A percentile compares a stretch with the other conserved stretches of the same genome.
Conservation (phyloP, 2,888 invertebrate species). For the Ochropacha duplaris region DNA sequence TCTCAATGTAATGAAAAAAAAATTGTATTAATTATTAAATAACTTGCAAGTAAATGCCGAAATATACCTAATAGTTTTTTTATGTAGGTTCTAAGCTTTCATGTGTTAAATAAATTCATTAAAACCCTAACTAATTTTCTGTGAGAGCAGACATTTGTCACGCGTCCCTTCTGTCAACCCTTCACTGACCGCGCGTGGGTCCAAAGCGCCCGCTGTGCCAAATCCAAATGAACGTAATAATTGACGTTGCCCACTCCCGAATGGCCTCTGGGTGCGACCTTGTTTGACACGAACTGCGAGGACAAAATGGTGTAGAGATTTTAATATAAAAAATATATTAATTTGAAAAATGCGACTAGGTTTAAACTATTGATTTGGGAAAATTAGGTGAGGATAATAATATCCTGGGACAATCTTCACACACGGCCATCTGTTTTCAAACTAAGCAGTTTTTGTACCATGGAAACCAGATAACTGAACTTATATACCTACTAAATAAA, state of each 20-base stretch:
- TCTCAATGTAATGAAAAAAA: too few species aligned
- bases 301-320: constrained; percentile 37
- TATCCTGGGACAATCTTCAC: too few species aligned
- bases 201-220: constrained; percentile 67
- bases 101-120: constrained; percentile 47
- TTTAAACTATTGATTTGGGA: too few species aligned
- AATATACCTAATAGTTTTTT: too few species aligned
- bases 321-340: neutral
- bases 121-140: constrained; percentile 61
- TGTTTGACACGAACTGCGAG: constrained; percentile 20
- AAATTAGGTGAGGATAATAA: too few species aligned
- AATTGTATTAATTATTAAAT: too few species aligned
- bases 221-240: constrained; percentile 82
- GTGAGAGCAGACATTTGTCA: constrained; percentile 61
- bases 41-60: too few species aligned
- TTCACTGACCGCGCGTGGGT: constrained; percentile 47
- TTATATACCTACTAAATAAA: too few species aligned
- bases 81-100: neutral
- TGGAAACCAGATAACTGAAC: too few species aligned
- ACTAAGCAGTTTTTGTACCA: too few species aligned
- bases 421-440: too few species aligned
- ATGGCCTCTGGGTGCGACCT: constrained; percentile 39
- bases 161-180: constrained; percentile 63
- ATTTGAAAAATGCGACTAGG: too few species aligned
- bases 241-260: constrained; percentile 62